These are phyloP conservation scores for Typhlichthys subterraneus DNA, from an alignment of 2,797 vertebrate genomes.

Conservation along the genomic window DNA sequence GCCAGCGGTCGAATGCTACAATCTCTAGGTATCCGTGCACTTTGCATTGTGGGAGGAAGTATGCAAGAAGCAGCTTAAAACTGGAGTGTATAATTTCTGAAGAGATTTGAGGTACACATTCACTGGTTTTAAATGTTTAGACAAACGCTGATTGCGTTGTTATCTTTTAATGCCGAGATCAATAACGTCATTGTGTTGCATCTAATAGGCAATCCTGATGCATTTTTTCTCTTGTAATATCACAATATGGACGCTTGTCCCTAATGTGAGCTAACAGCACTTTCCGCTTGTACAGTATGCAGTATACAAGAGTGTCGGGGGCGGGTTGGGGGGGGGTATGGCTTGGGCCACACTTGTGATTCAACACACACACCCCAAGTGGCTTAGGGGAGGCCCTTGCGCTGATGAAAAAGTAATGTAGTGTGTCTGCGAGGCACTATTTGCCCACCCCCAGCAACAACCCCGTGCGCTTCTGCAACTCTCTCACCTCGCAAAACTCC, in stretches of 20 bases:
- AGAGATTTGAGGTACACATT: no score
- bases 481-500: constrained; percentile 45
- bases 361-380: constrained; percentile 69
- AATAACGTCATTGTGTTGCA: no score
- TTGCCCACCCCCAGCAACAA: constrained; percentile 36
- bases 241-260: neutral
- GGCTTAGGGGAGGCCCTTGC: constrained; percentile 75
- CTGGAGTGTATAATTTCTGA: no score
- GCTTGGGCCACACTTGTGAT: constrained; percentile 62
- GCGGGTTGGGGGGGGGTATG: constrained; percentile 22
- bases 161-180: no score
- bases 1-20: no score
- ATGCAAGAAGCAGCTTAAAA: no score
- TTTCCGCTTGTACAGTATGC: constrained; percentile 55
- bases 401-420: constrained; percentile 85
- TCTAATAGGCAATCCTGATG: no score
- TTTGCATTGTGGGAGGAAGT: no score
- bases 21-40: no score
- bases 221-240: neutral
- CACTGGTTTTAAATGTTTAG: no score
- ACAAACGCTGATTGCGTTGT: no score
- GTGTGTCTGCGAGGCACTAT: constrained; percentile 75
- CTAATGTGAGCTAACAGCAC: constrained; percentile 46
- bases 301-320: constrained; percentile 63
- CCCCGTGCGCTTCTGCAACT: constrained; percentile 39